phyloP scores from a whole-genome alignment of 2,113 vertebrate species.

The Calidris pygmaea region DNA sequence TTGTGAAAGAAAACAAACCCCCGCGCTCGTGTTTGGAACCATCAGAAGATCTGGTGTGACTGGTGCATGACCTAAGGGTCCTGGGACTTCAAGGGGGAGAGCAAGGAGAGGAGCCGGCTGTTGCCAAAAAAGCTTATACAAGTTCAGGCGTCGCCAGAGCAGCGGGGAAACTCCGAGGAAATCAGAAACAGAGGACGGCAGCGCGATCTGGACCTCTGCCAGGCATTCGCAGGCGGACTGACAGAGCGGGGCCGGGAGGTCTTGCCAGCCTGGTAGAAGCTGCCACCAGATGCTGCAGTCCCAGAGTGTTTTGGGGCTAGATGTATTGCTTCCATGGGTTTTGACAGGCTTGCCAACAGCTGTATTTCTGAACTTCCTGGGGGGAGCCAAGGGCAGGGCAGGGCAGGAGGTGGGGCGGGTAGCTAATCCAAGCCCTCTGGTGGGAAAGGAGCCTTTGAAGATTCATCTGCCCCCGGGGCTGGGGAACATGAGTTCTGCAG shows the following conservation, averaged over 20 bases:
- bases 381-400: background rate
- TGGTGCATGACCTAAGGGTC: background rate
- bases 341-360: background rate
- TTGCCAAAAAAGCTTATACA: background rate
- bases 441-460: background rate
- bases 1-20: background rate
- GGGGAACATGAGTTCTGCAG: background rate
- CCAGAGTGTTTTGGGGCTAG: background rate
- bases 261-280: background rate
- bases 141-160: background rate
- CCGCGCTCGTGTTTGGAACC: background rate
- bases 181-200: background rate
- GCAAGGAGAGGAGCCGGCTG: background rate
- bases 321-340: background rate
- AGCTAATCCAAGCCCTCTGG: background rate
- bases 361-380: background rate
- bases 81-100: background rate
- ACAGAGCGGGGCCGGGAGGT: background rate
- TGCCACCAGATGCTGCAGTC: background rate
- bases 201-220: background rate
- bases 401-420: background rate
- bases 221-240: background rate
- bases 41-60: background rate
- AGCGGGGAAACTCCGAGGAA: background rate
- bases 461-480: accelerated